Base-by-base conservation (phyloP, 1,140 invertebrate genomes). In the Pseudomyrmex gracilis region DNA sequence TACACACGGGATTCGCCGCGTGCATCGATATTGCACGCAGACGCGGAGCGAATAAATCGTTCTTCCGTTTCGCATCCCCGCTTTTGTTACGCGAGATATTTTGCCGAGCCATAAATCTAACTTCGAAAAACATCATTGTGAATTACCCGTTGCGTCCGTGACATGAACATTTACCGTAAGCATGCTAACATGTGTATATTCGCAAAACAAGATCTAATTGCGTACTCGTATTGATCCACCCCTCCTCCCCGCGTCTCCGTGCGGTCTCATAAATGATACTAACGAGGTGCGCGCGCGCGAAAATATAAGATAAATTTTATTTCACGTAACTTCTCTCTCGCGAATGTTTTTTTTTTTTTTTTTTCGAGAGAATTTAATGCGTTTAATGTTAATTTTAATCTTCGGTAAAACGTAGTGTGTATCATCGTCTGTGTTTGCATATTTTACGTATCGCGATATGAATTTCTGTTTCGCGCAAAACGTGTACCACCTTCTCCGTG, bases 171-270 rank as follows among this genome's bases (percentile, higher is more conserved):
- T 66, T 13, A 12, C 43, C 17, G 45, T 66, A 45, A 66, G 8
- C 17, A n/a, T 17, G 34, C n/a, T 64, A 64, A 63, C 60, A 15
- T 34, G 5, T 64, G 3, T 22, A 24, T n/a, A n/a, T 34, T 61
- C 9, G 20, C 51, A 12, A n/a, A 74, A 63, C 45, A 0, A 51
- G 49, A 63, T 47, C 15, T 74, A 74, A 73, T 74, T 73, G 24
- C 2, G 13, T 12, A 8, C 20, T 49, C 60, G 7, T 15, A 76
- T 51, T 13, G 58, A 51, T 17, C 47, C 15, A 47, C 15, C 20
- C 7, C 5, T 1, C 45, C 49, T 1, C 51, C 10, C 55, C 17
- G 1, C 9, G 22, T 17, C 20, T 13, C 24, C 15, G 53, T n/a
- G 22, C 43, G 22, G 5, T 51, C 58, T 61, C 7, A 4, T 8